These are phyloP conservation scores for Orgyia antiqua DNA, from an alignment of 2,888 invertebrate genomes.

Conservation along the genomic window DNA sequence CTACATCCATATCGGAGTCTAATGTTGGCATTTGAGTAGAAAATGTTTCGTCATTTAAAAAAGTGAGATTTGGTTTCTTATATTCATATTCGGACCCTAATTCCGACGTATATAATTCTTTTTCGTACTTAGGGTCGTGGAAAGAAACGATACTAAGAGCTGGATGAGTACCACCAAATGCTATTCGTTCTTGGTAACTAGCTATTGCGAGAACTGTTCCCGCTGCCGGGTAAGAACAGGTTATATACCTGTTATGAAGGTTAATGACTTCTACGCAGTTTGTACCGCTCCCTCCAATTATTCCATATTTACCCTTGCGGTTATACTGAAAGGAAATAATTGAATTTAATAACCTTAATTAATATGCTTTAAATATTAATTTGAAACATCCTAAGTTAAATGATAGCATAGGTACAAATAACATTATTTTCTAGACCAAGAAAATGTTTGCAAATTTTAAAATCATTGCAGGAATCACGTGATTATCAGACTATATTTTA, in stretches of 20 bases:
- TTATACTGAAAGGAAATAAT: constrained; percentile 51
- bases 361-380: no score
- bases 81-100: constrained; percentile 25
- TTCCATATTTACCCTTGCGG: constrained; percentile 67
- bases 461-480: no score
- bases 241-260: constrained; percentile 63
- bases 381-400: no score
- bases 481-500: no score
- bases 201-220: constrained; percentile 53
- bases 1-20: background rate
- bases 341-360: no score
- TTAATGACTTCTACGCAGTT: constrained; percentile 66
- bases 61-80: constrained; percentile 8
- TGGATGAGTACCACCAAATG: constrained; percentile 60
- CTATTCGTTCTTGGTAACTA: constrained; percentile 56
- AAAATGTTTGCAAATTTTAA: no score
- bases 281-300: constrained; percentile 69
- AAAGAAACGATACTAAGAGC: constrained; percentile 59
- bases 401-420: no score
- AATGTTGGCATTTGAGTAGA: constrained; percentile 3
- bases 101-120: constrained; percentile 29
- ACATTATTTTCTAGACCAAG: no score
- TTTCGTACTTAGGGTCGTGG: constrained; percentile 64
- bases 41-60: constrained; percentile 2
- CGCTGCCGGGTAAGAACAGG: constrained; percentile 57